Conservation (phyloP, 2,888 invertebrate species). For the Brachyptera putata region DNA sequence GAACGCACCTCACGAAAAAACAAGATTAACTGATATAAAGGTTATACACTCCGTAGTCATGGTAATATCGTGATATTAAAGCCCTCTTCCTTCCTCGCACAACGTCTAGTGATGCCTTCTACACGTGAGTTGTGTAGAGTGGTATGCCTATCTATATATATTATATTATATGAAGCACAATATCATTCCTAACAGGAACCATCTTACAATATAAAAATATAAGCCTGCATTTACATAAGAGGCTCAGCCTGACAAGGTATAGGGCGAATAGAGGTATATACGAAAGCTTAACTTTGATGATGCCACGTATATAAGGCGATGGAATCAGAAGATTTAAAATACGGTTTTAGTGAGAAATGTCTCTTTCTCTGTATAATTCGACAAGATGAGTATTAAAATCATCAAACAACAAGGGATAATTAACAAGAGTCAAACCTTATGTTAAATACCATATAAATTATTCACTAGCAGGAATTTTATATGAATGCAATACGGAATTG, state of each 20-base stretch:
- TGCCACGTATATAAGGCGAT: too few relatives aligned
- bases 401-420: neutral
- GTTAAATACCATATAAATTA: too few relatives aligned
- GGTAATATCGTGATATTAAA: neutral
- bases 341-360: neutral
- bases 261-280: too few relatives aligned
- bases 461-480: too few relatives aligned
- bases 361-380: neutral
- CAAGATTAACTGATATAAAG: conserved; percentile 9
- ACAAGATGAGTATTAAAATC: neutral
- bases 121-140: neutral
- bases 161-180: neutral
- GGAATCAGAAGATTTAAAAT: too few relatives aligned
- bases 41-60: neutral
- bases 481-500: too few relatives aligned
- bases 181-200: neutral
- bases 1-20: conserved; percentile 3
- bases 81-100: neutral
- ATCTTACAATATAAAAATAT: conserved; percentile 3
- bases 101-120: neutral
- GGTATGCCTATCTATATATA: neutral
- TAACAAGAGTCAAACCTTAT: neutral
- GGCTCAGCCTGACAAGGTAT: neutral
- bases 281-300: neutral
- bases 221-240: conserved; percentile 9